Base-by-base conservation (phyloP, 2,797 vertebrate genomes). In the Alcedo atthis region DNA sequence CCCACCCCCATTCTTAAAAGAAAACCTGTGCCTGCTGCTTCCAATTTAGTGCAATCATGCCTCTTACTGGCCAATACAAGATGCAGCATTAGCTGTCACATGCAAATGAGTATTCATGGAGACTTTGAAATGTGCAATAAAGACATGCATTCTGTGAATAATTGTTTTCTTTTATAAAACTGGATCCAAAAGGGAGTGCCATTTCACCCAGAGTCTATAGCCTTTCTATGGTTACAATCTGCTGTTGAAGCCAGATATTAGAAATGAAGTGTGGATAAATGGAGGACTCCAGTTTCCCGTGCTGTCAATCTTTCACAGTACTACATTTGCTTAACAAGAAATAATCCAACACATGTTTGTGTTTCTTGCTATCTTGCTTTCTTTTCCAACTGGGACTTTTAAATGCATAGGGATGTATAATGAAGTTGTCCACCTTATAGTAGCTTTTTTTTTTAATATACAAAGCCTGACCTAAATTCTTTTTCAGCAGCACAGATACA, bases 41-140 rank as follows among this genome's bases (percentile, higher is more conserved):
- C 96, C 97, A 98, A 97, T 98, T 98, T 98, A 98, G 96, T 91
- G 93, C 97, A 97, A 98, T 98, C 97, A 98, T 98, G 97, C 97
- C 97, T 98, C 98, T 98, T 96, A 97, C 97, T 97, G 97, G 98
- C 94, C 95, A 96, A 92, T 95, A 96, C 96, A 93, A 97, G 97
- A 94, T 97, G 97, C 96, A 97, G 97, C 97, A 98, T 96, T 97
- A 97, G 95, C 96, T 97, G 96, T 96, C 96, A 97, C 94, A 96
- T 85, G 92, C 94, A 96, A 92, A 96, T 91, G 79, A 94, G 96
- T 96, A 97, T 94, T 96, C 92, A 96, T 88, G 77, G 89, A 45
- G 92, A 86, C 94, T 95, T 95, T 97, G 95, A 97, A 97, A 97
- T 83, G 95, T 92, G 94, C 94, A 95, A 96, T 95, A 94, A 96